A percentile compares a stretch with the other conserved stretches of the same genome.
Conservation (phyloP, 2,113 vertebrate genomes). For the Eubucco bourcierii region DNA sequence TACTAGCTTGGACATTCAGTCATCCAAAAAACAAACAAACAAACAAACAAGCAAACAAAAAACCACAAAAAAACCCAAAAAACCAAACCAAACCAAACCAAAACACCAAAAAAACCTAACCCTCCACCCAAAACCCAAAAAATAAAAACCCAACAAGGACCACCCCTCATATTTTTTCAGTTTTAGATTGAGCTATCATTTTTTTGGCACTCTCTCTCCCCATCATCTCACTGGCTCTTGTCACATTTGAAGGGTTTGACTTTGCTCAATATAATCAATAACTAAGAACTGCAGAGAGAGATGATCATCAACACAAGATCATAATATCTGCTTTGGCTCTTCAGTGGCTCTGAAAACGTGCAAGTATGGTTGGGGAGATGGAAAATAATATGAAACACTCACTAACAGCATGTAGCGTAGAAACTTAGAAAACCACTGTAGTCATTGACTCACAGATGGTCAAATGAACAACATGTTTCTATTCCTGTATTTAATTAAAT, state of each 20-base stretch:
- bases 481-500: conserved; percentile 63
- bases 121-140: too few species aligned
- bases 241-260: not conserved
- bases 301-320: conserved; percentile 11
- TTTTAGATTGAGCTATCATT: not conserved
- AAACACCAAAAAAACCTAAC: too few species aligned
- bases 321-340: conserved; percentile 47
- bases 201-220: not conserved
- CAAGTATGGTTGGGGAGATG: conserved; percentile 43
- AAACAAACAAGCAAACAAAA: not conserved
- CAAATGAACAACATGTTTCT: conserved; percentile 57
- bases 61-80: too few species aligned
- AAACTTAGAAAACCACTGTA: not conserved
- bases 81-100: too few species aligned
- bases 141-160: too few species aligned
- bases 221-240: not conserved
- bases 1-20: not conserved
- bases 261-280: conserved; percentile 33
- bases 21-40: not conserved
- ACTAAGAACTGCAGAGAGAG: conserved; percentile 41
- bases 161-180: not conserved
- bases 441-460: conserved; percentile 37
- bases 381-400: conserved; percentile 68
- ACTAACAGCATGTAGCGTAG: conserved; percentile 31
- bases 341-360: conserved; percentile 52